Evolutionary conservation across 2,113 vertebrate genomes (phyloP).

Genomic region (Tychaedon coryphoeus): DNA sequence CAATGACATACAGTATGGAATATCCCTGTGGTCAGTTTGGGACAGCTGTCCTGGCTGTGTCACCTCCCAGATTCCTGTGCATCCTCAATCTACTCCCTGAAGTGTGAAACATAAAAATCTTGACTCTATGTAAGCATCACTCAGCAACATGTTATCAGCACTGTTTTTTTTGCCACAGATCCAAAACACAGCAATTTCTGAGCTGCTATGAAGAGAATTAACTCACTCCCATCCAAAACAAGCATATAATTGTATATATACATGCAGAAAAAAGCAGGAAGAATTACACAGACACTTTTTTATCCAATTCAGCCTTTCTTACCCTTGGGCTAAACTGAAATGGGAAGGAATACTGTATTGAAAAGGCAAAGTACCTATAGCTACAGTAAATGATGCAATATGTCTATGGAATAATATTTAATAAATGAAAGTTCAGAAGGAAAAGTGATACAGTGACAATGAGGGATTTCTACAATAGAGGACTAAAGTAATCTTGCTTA

Average conservation of each 20-base stretch:
- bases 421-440: not conserved
- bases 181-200: not conserved
- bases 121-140: not conserved
- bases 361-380: not conserved
- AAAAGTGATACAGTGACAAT: not conserved
- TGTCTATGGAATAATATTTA: not conserved
- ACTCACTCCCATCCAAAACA: accelerated
- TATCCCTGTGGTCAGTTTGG: not conserved
- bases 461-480: not conserved
- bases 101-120: not conserved
- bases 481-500: not conserved
- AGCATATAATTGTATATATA: not conserved
- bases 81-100: not conserved
- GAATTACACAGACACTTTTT: not conserved
- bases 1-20: not conserved
- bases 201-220: not conserved
- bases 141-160: not conserved
- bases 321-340: not conserved
- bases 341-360: not conserved
- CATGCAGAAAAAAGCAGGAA: not conserved
- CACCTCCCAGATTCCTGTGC: not conserved
- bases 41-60: accelerated
- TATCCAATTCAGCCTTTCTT: not conserved
- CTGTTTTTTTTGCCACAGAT: not conserved
- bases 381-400: not conserved